Evolutionary conservation across 2,113 vertebrate genomes (phyloP), one percentile per base, ranked within the genome.

Genomic region (Ahaetulla prasina): DNA sequence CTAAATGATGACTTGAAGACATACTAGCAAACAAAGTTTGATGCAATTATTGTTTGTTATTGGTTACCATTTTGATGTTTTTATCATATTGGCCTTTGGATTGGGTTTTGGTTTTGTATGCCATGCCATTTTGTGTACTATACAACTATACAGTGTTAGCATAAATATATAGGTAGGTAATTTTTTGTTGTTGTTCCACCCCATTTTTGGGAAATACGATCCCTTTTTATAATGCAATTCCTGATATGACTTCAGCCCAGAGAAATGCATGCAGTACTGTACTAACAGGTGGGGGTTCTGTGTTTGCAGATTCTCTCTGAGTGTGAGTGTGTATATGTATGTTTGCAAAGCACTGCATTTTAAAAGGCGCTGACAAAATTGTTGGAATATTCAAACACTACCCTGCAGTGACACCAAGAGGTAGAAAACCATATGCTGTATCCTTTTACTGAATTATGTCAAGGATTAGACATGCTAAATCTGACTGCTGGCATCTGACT

Each of bases 331-430:
- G 14, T 91, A 3, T 91, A 7, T 88, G 16, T 16, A 4, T 68
- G 57, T 12, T 55, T 30, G 63, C 39, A 55, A 80, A 25, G 3
- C 60, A 25, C 23, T 84, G 35, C 35, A 53, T 43, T 92, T 74
- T 89, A 8, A 35, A 89, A 89, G 63, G 27, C 49, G 88, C 8
- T 52, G 23, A 52, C 35, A 43, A 52, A 88, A 22, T n/a, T 85
- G 53, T 49, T 45, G 89, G 35, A 45, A 49, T 85, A 88, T 50
- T 80, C 50, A 89, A 92, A 60, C 11, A 89, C 74, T 92, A 89
- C 88, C 87, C 91, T 85, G 45, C 88, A 92, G 74, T 89, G 91
- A 92, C 91, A 92, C 91, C 91, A 92, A 92, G 91, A 92, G 91
- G 91, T 53, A 57, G 43, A 39, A 92, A 92, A 80, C 55, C 22